phyloP scores from a whole-genome alignment of 2,888 invertebrate genomes.

The Tanypteryx hageni region DNA sequence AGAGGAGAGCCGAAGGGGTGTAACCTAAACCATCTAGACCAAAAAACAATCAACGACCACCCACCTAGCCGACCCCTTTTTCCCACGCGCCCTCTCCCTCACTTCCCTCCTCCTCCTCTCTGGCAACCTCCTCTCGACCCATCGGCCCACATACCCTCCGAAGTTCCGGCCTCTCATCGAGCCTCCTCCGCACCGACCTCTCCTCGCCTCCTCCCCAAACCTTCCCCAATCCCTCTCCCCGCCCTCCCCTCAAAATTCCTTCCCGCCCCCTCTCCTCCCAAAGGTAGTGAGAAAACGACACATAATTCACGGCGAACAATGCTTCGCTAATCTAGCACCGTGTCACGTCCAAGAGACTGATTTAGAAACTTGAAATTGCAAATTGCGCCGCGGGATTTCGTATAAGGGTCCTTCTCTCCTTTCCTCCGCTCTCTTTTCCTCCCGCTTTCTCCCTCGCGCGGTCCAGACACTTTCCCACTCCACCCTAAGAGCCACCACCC shows the following conservation, averaged over 20 bases:
- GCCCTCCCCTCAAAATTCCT: not conserved
- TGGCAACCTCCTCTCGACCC: no score
- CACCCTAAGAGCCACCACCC: not conserved
- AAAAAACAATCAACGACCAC: no score
- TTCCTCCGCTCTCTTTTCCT: not conserved
- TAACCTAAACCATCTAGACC: no score
- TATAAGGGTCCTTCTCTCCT: not conserved
- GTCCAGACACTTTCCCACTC: not conserved
- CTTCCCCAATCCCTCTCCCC: not conserved
- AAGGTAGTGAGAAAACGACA: constrained; percentile 16
- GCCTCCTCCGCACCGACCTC: not conserved
- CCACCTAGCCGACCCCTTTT: not conserved
- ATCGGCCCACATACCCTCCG: not conserved
- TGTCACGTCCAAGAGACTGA: constrained; percentile 49
- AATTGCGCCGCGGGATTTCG: constrained; percentile 33
- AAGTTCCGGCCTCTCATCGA: not conserved
- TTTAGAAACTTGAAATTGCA: constrained; percentile 57
- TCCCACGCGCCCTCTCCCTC: not conserved
- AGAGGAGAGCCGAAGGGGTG: no score
- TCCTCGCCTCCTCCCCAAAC: not conserved
- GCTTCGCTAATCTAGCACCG: constrained; percentile 41
- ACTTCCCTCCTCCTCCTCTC: not conserved
- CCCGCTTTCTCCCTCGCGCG: not conserved
- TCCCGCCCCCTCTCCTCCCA: not conserved
- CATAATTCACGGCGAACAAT: constrained; percentile 52